Evolutionary conservation across 2,113 vertebrate genomes (phyloP), one percentile per base, ranked within the genome.

Genomic region (Xerus inauris): DNA sequence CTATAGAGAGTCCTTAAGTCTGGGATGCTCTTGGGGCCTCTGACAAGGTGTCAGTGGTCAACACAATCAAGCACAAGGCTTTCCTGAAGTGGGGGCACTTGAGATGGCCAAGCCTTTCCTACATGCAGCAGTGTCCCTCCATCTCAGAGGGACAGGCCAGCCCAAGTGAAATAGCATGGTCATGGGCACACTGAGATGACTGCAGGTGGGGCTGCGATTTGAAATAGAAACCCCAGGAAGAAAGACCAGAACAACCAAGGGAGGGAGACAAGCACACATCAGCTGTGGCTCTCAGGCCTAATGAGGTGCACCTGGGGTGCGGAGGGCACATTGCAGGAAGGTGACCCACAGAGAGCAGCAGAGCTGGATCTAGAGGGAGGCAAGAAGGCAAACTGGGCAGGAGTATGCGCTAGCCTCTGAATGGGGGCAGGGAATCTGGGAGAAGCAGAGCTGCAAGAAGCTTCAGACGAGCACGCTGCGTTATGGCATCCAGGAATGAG

Each of bases 11-110:
- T 28, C 22, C 38, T 24, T 13, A 30, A 47, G 28, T 26, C n/a
- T 51, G n/a, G 35, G 45, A 35, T 71, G 49, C 45, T 35, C 40
- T 28, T 35, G 10, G 22, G 30, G 54, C 40, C 28, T 49, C 42
- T 30, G 32, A 17, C n/a, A 22, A 17, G 2, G 47, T n/a, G 22
- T 49, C 38, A 16, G 5, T 24, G 28, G 20, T 49, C 69, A 54
- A 30, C 2, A 19, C 28, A 45, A 7, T 6, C 5, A 24, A 4
- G 19, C 4, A 8, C 0, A 8, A 65, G 72, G 51, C 14, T 17
- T 42, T 47, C 47, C 38, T 17, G 0, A 71, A 28, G 16, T 17
- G 14, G 59, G 40, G 16, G 24, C 28, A 32, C 49, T 24, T 12
- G 3, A n/a, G n/a, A 35, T 17, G 28, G 30, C 77, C 1, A 4